Base-by-base conservation (phyloP, 2,797 vertebrate species). In the Pipistrellus kuhlii region DNA sequence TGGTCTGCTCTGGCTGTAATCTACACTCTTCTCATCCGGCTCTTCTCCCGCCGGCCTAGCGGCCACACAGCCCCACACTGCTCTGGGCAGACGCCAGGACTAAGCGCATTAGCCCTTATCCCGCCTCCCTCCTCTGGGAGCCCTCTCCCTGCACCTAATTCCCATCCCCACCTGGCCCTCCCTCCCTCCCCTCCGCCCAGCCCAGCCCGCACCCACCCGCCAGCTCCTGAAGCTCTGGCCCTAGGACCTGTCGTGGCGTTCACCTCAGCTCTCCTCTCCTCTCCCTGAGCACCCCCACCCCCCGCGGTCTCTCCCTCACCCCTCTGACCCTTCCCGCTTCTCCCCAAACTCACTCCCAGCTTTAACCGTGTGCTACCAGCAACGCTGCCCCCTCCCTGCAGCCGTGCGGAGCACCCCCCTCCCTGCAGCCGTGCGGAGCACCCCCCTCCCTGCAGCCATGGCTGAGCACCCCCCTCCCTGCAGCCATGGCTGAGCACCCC, bases 101-200 rank as follows among this genome's bases (percentile, higher is more conserved):
- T 94, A 80, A 96, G 90, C 95, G 51, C 64, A 48, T 87, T 76
- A 87, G 1, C 5, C 18, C 55, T 35, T 8, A 59, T 78, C 71
- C 92, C 38, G 30, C 6, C 76, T 15, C 10, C 35, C 8, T 6
- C 3, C 10, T 18, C 14, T 1, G 18, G 35, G n/a, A 25, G 72
- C 71, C 59, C 8, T 18, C 55, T 76, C 20, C 71, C 75, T 18
- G 30, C 6, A 2, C 18, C 88, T 93, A 86, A 90, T 96, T 93
- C 88, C 85, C 68, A 13, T 96, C 94, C 88, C 81, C 68, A 13
- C 84, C 88, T 86, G 91, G 64, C 78, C 38, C 6, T 5, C 38
- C 38, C 38, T 41, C 38, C 38, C 38, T 38, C 55, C 25, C 18
- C 46, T 57, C 32, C 30, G 8, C 25, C 20, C 6, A 5, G 13